Base-by-base conservation (phyloP, 2,113 vertebrate species). In the Ovibos moschatus region DNA sequence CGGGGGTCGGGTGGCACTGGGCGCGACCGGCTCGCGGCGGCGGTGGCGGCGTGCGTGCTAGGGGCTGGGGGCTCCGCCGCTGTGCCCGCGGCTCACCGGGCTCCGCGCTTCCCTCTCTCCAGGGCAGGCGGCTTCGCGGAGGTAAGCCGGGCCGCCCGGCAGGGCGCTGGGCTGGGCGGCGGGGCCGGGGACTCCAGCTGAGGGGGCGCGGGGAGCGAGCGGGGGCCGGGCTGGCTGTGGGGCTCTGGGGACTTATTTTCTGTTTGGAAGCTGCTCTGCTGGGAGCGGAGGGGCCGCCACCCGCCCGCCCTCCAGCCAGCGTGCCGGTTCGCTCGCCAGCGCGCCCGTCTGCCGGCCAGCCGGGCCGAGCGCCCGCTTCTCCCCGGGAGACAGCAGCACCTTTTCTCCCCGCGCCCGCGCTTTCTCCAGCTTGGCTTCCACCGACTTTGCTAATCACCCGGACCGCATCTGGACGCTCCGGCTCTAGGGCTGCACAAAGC, bases 401-500 rank as follows among this genome's bases (percentile, higher is more conserved):
- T 87, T 78, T 84, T 47, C 78, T 85, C 87, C 89, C 93, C 27
- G 96, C 87, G 96, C 97, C 97, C 98, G 97, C 97, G 96, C 96
- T 98, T 97, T 97, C 94, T 91, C 85, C 19, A 19, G 90, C 96
- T 96, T 23, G 62, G 81, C 81, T 89, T 60, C 79, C 57, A 57
- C 89, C 15, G 96, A 97, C 94, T 98, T 97, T 92, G 40, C 94
- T 87, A 21, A 47, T 27, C 53, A 58, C 88, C 76, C 8, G 30
- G 93, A 87, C 92, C 25, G 81, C 93, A 94, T 93, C 93, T 64
- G 97, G 95, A 82, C 62, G 64, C 91, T 82, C 74, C 1, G 64
- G 92, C 84, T 60, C 50, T 1, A 30, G 89, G 36, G 87, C 87
- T 67, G 55, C 96, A 64, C 95, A 84, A n/a, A 92, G 94, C 96